Conservation (phyloP, 2,113 vertebrate species). For the Salvelinus sp. region DNA sequence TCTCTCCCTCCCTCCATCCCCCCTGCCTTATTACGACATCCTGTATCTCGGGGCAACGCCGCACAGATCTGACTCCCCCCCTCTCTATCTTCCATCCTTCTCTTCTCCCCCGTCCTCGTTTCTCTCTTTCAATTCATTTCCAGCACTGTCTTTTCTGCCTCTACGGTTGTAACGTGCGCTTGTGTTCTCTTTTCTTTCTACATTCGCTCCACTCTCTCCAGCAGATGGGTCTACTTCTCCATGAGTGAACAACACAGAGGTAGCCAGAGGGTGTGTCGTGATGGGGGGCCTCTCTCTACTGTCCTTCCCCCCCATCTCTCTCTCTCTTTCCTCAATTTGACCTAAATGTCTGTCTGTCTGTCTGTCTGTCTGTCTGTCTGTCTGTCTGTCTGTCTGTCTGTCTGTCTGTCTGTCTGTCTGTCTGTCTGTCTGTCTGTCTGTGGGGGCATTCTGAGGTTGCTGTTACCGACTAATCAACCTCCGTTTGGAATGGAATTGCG, state of each 20-base stretch:
- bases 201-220: constrained; percentile 34
- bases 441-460: neutral
- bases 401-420: neutral
- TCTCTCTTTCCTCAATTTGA: constrained; percentile 44
- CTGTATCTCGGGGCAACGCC: constrained; percentile 76
- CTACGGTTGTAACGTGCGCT: constrained; percentile 13
- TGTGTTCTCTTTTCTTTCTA: constrained; percentile 4
- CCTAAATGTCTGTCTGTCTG: constrained; percentile 53
- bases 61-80: constrained; percentile 47
- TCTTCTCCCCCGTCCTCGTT: constrained; percentile 24
- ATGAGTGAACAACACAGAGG: constrained; percentile 58
- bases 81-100: constrained; percentile 4
- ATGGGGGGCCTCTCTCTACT: constrained; percentile 17
- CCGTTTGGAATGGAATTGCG: neutral
- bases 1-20: constrained; percentile 37
- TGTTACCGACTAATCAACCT: constrained; percentile 17
- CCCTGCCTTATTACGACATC: constrained; percentile 73
- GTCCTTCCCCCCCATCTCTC: neutral
- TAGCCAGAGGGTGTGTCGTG: constrained; percentile 59
- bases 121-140: constrained; percentile 38
- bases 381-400: neutral
- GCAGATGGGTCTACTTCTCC: constrained; percentile 66
- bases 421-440: neutral
- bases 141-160: constrained; percentile 32
- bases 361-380: neutral